A percentile compares a stretch with the other conserved stretches of the same genome.
These are phyloP conservation scores for Conus canariensis DNA, from an alignment of 2,888 invertebrate genomes.

Conservation along the genomic window DNA sequence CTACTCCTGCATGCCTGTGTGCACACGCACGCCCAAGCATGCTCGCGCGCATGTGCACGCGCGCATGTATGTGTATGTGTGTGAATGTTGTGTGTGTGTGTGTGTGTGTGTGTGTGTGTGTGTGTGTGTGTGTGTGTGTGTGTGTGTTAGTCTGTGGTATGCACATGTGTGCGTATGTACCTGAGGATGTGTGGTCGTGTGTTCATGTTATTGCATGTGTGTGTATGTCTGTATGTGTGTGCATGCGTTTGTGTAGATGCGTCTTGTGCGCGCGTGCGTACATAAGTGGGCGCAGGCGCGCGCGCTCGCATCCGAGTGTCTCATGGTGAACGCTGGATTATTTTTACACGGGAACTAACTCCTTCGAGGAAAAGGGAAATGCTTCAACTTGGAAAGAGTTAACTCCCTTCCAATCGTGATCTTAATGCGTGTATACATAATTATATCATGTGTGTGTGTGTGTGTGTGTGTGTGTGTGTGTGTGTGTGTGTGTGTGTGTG, in stretches of 20 bases:
- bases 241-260: neutral
- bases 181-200: neutral
- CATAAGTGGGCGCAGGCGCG: neutral
- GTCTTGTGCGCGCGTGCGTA: neutral
- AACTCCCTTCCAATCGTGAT: too few species aligned
- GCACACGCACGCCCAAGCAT: neutral
- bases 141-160: neutral
- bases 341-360: too few species aligned
- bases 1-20: neutral
- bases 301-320: neutral
- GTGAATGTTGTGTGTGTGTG: neutral
- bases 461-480: conserved; percentile 21
- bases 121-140: too few species aligned
- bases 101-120: neutral
- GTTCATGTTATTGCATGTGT: neutral
- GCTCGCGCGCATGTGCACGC: neutral
- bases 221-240: conserved; percentile 23
- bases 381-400: too few species aligned
- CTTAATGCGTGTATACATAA: too few species aligned
- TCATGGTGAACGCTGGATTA: neutral
- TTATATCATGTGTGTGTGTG: too few species aligned
- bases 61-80: neutral
- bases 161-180: neutral
- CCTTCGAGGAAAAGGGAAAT: too few species aligned
- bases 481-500: conserved; percentile 29